A percentile compares a stretch with the other conserved stretches of the same genome.
Conservation (phyloP, 2,888 invertebrate species). For the Chalcosyrphus nemorum region DNA sequence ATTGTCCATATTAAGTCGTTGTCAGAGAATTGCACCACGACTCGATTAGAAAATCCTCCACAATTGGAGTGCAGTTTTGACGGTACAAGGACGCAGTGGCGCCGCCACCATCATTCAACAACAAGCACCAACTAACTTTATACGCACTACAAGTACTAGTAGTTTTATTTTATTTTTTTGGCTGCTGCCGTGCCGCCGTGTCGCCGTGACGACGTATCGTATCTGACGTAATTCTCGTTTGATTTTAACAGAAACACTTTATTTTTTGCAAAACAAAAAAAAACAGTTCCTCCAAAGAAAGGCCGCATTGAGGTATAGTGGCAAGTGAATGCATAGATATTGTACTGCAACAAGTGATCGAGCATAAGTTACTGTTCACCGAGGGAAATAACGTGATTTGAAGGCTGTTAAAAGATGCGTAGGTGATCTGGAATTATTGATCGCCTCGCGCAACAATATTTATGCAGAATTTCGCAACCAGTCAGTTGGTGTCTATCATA, state of each 20-base stretch:
- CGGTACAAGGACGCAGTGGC: constrained; percentile 71
- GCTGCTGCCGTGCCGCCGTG: not conserved
- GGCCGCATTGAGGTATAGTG: constrained; percentile 13
- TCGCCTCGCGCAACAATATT: not conserved
- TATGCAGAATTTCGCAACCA: constrained; percentile 22
- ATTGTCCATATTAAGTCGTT: constrained; percentile 69
- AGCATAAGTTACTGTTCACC: constrained; percentile 8
- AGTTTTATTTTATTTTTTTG: not conserved
- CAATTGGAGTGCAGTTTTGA: constrained; percentile 71
- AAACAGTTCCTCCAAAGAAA: constrained; percentile 42
- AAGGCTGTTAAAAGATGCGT: constrained; percentile 55
- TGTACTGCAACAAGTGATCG: constrained; percentile 31
- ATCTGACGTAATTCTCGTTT: constrained; percentile 65
- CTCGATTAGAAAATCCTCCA: constrained; percentile 71
- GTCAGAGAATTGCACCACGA: constrained; percentile 66
- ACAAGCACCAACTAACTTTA: constrained; percentile 23
- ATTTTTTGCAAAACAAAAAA: too few relatives aligned
- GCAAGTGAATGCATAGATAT: constrained; percentile 42
- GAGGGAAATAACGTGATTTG: constrained; percentile 5
- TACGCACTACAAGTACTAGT: constrained; percentile 40
- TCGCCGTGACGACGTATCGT: constrained; percentile 42
- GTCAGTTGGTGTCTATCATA: constrained; percentile 1
- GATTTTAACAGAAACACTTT: constrained; percentile 40
- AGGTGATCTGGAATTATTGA: constrained; percentile 59
- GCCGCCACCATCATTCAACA: constrained; percentile 51